Conservation (phyloP, 2,113 vertebrate species). For the Gallinago paraguaiae region DNA sequence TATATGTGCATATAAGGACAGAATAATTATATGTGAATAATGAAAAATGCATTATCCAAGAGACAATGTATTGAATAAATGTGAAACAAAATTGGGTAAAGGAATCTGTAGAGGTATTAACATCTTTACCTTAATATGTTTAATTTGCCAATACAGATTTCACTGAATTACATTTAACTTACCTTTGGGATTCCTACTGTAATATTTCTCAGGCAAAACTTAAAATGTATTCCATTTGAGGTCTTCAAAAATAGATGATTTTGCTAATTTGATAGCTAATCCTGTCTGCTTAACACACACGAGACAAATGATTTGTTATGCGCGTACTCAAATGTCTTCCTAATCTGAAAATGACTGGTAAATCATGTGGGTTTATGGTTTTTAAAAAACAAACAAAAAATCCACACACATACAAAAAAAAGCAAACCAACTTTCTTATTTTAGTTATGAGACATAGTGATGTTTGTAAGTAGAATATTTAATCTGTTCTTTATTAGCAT, state of each 20-base stretch:
- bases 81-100: not conserved
- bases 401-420: too few relatives aligned
- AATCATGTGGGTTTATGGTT: not conserved
- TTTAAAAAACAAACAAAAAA: too few relatives aligned
- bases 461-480: not conserved
- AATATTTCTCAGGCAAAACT: not conserved
- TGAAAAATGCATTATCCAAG: accelerated
- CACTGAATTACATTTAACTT: not conserved
- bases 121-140: not conserved
- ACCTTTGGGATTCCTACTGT: not conserved
- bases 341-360: constrained; percentile 11
- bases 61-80: not conserved
- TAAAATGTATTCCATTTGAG: not conserved
- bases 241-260: not conserved
- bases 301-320: not conserved
- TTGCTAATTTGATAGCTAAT: not conserved
- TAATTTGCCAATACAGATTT: not conserved
- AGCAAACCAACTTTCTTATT: not conserved
- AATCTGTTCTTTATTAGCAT: not conserved
- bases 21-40: not conserved
- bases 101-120: not conserved
- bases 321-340: not conserved
- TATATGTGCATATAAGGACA: not conserved
- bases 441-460: not conserved
- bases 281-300: not conserved